Evolutionary conservation across 2,888 invertebrate species (phyloP), one percentile per base, ranked within the genome.

Genomic region (Incurvaria masculella): DNA sequence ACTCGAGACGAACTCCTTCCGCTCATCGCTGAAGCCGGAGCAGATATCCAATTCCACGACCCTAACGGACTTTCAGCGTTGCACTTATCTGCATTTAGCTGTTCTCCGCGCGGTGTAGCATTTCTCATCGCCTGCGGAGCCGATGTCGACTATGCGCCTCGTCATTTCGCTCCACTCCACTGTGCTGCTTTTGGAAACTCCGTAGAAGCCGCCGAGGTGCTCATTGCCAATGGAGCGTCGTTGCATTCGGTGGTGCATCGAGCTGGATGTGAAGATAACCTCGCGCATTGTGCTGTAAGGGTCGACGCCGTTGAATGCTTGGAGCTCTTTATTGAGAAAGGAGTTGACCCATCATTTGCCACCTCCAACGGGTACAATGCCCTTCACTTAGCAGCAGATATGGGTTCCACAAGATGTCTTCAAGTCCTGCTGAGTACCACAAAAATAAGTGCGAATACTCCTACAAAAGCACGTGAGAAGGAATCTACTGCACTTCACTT

Each of bases 161-260:
- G 87, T 65, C 83, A 85, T 54, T 89, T 89, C 59, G 87, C 89
- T 21, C 91, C 94, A 0, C 76, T 95, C 46, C 94, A 95, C 63
- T 93, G 91, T 62, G 91, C 94, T 2, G 93, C 94, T 1, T 92
- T 94, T 68, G 91, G 94, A 3, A 93, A 94, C 59, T 87, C 91
- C 21, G 80, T 87, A 5, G 87, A 90, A 60, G 89, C 90, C 0
- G 88, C 89, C 11, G 86, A 86, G 64, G 76, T 91, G 54, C 80
- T 95, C 21, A 81, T 94, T 41, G 83, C 85, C 39, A 81, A 83
- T 54, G 87, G 87, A 1, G 85, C 90, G 4, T 81, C 83, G 40
- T 79, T 91, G 38, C 82, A 84, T 46, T 80, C 86, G 41, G 86
- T 88, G n/a, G 85, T 83, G 1, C 87, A 81, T 55, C 79, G 83